phyloP scores from a whole-genome alignment of 2,113 vertebrate species.

The Anolis sagrei region DNA sequence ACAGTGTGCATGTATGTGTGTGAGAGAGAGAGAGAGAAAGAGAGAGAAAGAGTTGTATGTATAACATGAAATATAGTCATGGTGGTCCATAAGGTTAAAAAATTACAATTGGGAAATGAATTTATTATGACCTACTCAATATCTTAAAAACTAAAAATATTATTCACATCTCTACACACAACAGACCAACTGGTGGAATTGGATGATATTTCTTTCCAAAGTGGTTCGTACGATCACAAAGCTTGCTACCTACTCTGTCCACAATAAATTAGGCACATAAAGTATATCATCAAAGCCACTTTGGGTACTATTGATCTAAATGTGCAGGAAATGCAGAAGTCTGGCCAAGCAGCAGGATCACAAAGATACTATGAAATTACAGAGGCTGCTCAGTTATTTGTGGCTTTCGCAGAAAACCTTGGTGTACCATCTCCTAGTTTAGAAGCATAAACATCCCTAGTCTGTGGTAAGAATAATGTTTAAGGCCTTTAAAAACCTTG shows the following conservation, averaged over 20 bases:
- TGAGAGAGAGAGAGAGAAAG: no score
- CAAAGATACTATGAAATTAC: not conserved
- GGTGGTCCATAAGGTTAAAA: no score
- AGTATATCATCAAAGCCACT: not conserved
- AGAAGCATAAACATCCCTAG: not conserved
- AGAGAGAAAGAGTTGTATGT: no score
- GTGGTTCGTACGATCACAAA: not conserved
- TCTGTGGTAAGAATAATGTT: not conserved
- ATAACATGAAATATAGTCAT: no score
- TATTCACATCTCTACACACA: not conserved
- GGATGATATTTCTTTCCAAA: not conserved
- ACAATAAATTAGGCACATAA: not conserved
- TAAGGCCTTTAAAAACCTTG: not conserved
- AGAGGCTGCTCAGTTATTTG: not conserved
- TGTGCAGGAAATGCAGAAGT: not conserved
- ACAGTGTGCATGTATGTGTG: no score
- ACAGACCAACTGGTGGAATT: not conserved
- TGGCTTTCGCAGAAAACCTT: not conserved
- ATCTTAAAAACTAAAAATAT: not conserved
- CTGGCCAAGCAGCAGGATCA: not conserved
- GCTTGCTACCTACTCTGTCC: not conserved
- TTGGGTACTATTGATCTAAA: not conserved
- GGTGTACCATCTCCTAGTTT: not conserved
- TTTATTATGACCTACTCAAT: no score
- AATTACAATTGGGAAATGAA: no score